phyloP scores from a whole-genome alignment of 2,797 vertebrate species.

The Anguilla marmorata region DNA sequence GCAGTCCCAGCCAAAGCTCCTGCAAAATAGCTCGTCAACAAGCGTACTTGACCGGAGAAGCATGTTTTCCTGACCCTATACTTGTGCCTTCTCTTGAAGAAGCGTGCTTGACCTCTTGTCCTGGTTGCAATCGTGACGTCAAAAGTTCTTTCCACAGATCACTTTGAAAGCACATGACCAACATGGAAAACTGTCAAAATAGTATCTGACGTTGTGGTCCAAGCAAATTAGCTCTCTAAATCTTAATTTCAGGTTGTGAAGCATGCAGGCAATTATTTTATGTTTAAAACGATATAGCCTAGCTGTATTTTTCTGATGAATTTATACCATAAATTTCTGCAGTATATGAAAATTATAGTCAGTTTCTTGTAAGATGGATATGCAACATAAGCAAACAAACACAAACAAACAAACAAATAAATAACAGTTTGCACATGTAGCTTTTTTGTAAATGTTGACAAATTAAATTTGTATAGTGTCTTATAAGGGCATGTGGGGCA shows the following conservation, averaged over 20 bases:
- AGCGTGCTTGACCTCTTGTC: neutral
- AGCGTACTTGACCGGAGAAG: neutral
- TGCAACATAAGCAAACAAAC: neutral
- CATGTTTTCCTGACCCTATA: neutral
- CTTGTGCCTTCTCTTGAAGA: neutral
- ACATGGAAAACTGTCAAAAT: neutral
- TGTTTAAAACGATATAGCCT: no score
- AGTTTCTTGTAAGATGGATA: no score
- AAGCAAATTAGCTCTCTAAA: no score
- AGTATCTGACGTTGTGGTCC: neutral
- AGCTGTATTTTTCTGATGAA: no score
- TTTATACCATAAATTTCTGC: no score
- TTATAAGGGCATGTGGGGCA: no score
- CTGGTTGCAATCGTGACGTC: neutral
- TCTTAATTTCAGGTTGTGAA: no score
- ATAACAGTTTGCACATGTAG: neutral
- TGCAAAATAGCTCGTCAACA: conserved; percentile 12
- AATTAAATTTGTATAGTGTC: no score
- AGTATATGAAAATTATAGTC: no score
- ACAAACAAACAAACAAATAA: neutral
- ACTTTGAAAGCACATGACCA: neutral
- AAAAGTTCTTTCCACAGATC: conserved; percentile 16
- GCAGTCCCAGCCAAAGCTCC: neutral
- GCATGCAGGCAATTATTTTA: no score
- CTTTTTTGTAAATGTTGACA: no score